Evolutionary conservation across 2,888 invertebrate genomes (phyloP).

Genomic region (Zootermopsis nevadensis): DNA sequence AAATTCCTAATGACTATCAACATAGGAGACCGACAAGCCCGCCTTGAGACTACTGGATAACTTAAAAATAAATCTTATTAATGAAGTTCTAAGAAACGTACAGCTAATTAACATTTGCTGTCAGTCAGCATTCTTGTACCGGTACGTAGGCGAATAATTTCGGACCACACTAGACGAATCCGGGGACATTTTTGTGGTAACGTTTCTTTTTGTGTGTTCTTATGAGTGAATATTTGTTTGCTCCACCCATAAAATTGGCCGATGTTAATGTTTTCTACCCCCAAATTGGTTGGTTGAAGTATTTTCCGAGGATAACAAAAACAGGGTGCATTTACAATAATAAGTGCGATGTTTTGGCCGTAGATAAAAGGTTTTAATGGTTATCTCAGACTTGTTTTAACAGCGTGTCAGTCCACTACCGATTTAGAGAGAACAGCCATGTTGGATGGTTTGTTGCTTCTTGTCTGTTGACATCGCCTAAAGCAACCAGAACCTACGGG

Average conservation of each 20-base stretch:
- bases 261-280: background rate
- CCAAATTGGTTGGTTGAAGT: background rate
- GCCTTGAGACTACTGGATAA: background rate
- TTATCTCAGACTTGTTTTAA: background rate
- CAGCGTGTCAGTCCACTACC: background rate
- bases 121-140: background rate
- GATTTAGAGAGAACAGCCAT: background rate
- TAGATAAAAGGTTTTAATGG: background rate
- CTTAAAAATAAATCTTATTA: background rate
- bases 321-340: background rate
- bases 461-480: background rate
- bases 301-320: background rate
- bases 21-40: background rate
- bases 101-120: background rate
- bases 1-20: background rate
- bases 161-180: background rate
- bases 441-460: background rate
- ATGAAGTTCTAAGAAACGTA: background rate
- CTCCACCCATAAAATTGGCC: background rate
- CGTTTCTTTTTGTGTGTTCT: background rate
- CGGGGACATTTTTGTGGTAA: slow-evolving; percentile 15
- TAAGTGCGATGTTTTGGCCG: background rate
- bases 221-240: background rate
- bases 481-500: background rate
- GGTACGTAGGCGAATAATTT: background rate